Percentiles rank a stretch among this genome's conserved stretches.
Conservation (phyloP, 2,888 invertebrate genomes). For the Heliconius ethilla region DNA sequence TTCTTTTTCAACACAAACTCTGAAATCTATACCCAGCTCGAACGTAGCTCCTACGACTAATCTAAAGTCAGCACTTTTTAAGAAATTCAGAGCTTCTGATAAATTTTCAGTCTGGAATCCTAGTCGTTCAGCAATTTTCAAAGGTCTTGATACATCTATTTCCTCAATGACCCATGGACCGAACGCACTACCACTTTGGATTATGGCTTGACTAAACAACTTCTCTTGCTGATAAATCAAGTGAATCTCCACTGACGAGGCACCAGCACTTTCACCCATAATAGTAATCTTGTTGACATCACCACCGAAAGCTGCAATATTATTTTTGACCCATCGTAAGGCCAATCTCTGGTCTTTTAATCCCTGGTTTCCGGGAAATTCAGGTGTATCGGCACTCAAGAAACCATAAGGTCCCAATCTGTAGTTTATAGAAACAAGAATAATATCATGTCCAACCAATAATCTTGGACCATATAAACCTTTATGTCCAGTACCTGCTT, state of each 20-base stretch:
- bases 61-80: constrained; percentile 40
- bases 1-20: too few species aligned
- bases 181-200: constrained; percentile 53
- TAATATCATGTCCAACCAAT: constrained; percentile 47
- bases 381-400: constrained; percentile 50
- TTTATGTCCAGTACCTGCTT: constrained; percentile 57
- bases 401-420: constrained; percentile 55
- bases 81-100: constrained; percentile 49
- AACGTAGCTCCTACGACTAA: constrained; percentile 44
- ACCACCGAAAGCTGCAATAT: constrained; percentile 58
- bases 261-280: constrained; percentile 56
- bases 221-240: constrained; percentile 48
- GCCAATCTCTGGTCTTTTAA: constrained; percentile 54
- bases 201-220: constrained; percentile 51
- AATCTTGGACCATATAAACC: constrained; percentile 53
- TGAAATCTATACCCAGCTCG: constrained; percentile 36
- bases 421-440: constrained; percentile 54
- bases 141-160: constrained; percentile 44
- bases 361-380: constrained; percentile 57
- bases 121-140: constrained; percentile 50
- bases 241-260: constrained; percentile 49
- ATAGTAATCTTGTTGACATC: constrained; percentile 56
- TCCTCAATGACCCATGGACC: constrained; percentile 43
- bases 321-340: constrained; percentile 53
- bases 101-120: constrained; percentile 50